Percentiles rank a stretch among this genome's conserved stretches.
Conservation (phyloP, 1,140 invertebrate species). For the Drosophila oshimai region DNA sequence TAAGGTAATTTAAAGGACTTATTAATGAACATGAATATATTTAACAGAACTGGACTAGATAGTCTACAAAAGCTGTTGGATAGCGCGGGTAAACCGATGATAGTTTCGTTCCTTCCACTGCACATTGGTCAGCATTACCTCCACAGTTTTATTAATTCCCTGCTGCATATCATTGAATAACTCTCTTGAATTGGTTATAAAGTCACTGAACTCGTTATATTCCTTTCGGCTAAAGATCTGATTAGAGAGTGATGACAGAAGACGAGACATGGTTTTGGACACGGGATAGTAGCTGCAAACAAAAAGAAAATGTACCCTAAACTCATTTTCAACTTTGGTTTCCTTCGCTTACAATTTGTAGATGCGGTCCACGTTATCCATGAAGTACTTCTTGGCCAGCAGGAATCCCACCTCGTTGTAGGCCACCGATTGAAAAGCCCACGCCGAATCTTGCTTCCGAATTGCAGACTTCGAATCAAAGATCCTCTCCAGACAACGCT, state of each 20-base stretch:
- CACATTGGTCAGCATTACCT: constrained; percentile 83
- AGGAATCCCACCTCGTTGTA: constrained; percentile 85
- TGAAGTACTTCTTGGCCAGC: constrained; percentile 86
- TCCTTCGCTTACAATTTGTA: constrained; percentile 84
- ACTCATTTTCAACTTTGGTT: too few species aligned
- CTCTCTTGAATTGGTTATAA: constrained; percentile 74
- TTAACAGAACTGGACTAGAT: too few species aligned
- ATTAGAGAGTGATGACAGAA: constrained; percentile 78
- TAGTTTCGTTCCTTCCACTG: constrained; percentile 83
- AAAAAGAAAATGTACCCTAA: too few species aligned
- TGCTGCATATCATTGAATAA: constrained; percentile 82
- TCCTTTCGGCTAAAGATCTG: constrained; percentile 83
- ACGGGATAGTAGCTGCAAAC: constrained; percentile 81
- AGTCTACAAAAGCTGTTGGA: constrained; percentile 18
- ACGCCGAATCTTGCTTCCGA: constrained; percentile 86
- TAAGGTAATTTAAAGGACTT: too few species aligned
- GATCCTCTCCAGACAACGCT: constrained; percentile 86
- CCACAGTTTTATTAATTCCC: constrained; percentile 82
- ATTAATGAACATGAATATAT: too few species aligned
- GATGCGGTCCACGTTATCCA: constrained; percentile 84
- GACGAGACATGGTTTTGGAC: constrained; percentile 73
- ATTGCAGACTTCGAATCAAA: constrained; percentile 85
- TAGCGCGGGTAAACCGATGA: constrained; percentile 14
- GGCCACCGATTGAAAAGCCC: constrained; percentile 85
- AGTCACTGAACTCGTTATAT: constrained; percentile 81